Conservation (phyloP, 2,888 invertebrate species). For the Xestia rhomboidea region DNA sequence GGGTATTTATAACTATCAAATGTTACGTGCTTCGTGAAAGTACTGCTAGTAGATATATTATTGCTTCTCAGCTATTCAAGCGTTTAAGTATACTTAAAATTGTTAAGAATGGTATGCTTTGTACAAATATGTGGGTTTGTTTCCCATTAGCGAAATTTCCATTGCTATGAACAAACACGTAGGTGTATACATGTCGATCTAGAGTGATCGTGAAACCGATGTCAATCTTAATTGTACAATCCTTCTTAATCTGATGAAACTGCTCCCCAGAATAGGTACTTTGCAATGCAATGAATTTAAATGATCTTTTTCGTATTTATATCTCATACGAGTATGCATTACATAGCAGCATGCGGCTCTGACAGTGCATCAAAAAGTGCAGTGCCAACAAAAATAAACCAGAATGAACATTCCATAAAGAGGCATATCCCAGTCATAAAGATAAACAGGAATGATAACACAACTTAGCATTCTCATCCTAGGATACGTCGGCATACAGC, state of each 20-base stretch:
- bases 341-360: conserved; percentile 23
- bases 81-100: conserved; percentile 38
- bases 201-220: conserved; percentile 62
- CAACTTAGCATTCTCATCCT: conserved; percentile 66
- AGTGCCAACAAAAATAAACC: conserved; percentile 41
- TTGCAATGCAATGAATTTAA: conserved; percentile 59
- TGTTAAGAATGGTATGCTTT: conserved; percentile 35
- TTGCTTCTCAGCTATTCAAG: conserved; percentile 41
- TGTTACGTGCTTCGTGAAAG: conserved; percentile 56
- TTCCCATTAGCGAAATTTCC: conserved; percentile 51
- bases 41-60: conserved; percentile 39
- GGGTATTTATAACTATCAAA: conserved; percentile 54
- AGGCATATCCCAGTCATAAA: conserved; percentile 65
- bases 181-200: conserved; percentile 42
- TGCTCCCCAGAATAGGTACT: conserved; percentile 47
- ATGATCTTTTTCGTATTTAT: conserved; percentile 49
- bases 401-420: conserved; percentile 46
- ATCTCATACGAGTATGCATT: conserved; percentile 15
- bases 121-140: conserved; percentile 31
- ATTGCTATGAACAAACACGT: conserved; percentile 48
- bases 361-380: conserved; percentile 43
- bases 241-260: conserved; percentile 64
- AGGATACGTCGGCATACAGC: conserved; percentile 35
- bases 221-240: conserved; percentile 67
- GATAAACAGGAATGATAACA: conserved; percentile 70